phyloP scores from a whole-genome alignment of 2,888 invertebrate species.

The Drosophila nr. perissopoda region DNA sequence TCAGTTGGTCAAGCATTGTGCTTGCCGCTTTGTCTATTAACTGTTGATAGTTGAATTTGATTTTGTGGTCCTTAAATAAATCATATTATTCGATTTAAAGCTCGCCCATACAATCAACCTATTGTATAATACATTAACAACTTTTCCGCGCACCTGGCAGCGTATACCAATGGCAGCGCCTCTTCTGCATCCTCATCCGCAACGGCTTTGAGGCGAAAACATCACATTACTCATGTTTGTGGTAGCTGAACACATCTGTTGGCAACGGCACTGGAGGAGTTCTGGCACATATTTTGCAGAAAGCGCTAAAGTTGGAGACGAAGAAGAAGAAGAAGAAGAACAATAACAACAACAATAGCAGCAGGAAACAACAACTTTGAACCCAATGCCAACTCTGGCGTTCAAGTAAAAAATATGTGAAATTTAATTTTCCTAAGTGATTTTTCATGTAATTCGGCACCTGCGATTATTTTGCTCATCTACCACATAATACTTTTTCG shows the following conservation, averaged over 20 bases:
- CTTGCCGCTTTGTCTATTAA: slow-evolving; percentile 21
- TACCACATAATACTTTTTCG: slow-evolving; percentile 68
- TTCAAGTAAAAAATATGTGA: slow-evolving; percentile 81
- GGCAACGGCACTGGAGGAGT: slow-evolving; percentile 4
- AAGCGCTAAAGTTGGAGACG: slow-evolving; percentile 7
- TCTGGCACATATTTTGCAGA: too few species aligned
- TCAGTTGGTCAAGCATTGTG: neutral
- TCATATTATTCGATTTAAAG: slow-evolving; percentile 13
- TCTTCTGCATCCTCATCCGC: neutral
- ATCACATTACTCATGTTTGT: slow-evolving; percentile 76
- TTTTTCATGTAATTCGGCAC: slow-evolving; percentile 82
- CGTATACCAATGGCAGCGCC: slow-evolving; percentile 25
- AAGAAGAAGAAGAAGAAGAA: neutral
- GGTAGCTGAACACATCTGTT: slow-evolving; percentile 66
- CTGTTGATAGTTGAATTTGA: slow-evolving; percentile 54
- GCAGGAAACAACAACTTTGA: slow-evolving; percentile 43
- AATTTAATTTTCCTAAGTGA: slow-evolving; percentile 80
- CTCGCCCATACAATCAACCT: slow-evolving; percentile 30
- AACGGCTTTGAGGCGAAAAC: slow-evolving; percentile 27
- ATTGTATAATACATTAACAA: slow-evolving; percentile 59
- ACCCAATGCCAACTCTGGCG: slow-evolving; percentile 62
- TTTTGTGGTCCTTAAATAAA: slow-evolving; percentile 54
- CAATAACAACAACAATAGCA: neutral
- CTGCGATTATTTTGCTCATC: slow-evolving; percentile 71
- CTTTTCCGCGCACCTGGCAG: slow-evolving; percentile 56